phyloP scores from a whole-genome alignment of 2,113 vertebrate genomes.

The Parus major region DNA sequence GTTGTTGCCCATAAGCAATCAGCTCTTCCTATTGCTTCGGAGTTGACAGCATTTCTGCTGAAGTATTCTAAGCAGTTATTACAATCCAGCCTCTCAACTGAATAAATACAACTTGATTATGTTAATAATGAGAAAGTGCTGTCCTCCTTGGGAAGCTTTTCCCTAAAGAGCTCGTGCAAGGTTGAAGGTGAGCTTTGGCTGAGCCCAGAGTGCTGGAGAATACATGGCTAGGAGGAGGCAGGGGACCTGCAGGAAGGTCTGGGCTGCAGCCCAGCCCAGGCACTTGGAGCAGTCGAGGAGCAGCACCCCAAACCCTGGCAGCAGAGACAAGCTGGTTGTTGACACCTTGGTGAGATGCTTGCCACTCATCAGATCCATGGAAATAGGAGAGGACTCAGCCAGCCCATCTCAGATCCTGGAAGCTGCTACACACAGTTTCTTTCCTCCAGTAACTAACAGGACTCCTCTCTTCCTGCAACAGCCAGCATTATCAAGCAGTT shows the following conservation, averaged over 20 bases:
- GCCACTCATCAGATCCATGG: background rate
- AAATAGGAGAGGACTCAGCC: background rate
- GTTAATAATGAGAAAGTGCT: background rate
- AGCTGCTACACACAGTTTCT: background rate
- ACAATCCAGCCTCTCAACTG: background rate
- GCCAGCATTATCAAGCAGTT: background rate
- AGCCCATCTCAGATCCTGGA: background rate
- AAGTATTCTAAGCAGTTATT: background rate
- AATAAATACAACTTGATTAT: background rate
- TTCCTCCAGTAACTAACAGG: background rate
- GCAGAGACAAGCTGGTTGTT: background rate
- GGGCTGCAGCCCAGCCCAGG: background rate
- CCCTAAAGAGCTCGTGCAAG: background rate
- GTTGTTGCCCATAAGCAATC: background rate
- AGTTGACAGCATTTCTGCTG: background rate
- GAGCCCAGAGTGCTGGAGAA: accelerated
- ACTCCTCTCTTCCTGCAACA: background rate
- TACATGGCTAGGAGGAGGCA: accelerated
- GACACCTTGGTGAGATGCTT: background rate
- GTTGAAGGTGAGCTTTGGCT: background rate
- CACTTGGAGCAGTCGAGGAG: accelerated
- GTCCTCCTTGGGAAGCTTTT: background rate
- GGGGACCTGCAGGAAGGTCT: background rate
- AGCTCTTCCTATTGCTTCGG: background rate
- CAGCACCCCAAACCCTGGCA: background rate